Evolutionary conservation across 2,113 vertebrate genomes (phyloP).

Genomic region (Sinocyclocheilus anophthalmus): DNA sequence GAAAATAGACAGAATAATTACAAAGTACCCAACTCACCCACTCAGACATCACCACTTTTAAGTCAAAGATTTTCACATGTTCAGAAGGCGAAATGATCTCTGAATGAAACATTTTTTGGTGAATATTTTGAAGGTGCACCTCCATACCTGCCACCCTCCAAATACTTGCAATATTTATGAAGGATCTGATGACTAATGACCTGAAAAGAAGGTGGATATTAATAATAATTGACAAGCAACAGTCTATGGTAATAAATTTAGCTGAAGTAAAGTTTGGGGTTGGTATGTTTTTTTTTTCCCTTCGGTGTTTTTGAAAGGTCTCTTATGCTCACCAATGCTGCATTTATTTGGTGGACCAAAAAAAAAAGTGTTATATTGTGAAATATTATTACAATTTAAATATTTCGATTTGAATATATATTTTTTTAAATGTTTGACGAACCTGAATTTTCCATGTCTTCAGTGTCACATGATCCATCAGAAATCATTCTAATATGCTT

Average conservation of each 20-base stretch:
- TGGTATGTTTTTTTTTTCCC: background rate
- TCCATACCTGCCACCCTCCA: background rate
- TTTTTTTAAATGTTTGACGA: background rate
- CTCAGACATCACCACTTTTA: slow-evolving; percentile 1
- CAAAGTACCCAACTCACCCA: slow-evolving; percentile 10
- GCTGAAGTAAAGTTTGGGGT: background rate
- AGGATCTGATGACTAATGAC: background rate
- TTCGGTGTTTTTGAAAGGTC: background rate
- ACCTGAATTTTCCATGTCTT: background rate
- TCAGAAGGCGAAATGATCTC: background rate
- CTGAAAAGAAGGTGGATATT: background rate
- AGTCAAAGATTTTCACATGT: background rate
- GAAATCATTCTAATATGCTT: background rate
- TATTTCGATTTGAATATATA: background rate
- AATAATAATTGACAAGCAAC: background rate
- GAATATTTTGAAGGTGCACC: background rate
- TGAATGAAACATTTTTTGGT: background rate
- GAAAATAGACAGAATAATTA: slow-evolving; percentile 12
- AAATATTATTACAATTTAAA: background rate
- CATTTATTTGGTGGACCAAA: background rate
- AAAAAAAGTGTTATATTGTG: background rate
- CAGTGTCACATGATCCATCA: background rate
- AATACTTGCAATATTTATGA: background rate
- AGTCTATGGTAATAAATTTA: background rate
- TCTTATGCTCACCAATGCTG: background rate